Evolutionary conservation across 2,888 invertebrate genomes (phyloP), one percentile per base, ranked within the genome.

Genomic region (Drosophila leonis): DNA sequence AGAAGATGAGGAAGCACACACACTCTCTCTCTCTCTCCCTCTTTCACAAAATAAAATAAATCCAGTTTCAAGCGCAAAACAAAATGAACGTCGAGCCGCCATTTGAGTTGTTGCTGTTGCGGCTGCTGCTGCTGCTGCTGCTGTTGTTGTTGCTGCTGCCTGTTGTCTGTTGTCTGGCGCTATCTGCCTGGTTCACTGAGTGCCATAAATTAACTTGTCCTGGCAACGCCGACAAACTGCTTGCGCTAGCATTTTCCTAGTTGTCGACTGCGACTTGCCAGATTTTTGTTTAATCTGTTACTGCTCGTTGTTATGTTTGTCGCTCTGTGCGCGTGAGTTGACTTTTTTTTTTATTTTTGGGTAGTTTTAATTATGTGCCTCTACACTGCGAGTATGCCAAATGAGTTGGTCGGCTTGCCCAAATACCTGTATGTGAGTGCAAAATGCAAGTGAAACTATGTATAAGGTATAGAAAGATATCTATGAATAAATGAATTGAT

Each of bases 121-220:
- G 4, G 51, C 12, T 35, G 68, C 54, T 73, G 72, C 51, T 66
- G 69, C 52, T 70, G 57, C 41, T 59, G 51, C 10, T 56, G 52
- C 2, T 49, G 33, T 51, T 49, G 37, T 12, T 65, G 46, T 4
- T 27, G 71, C 57, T 68, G 69, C 51, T 70, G 57, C 20, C 55
- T 59, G 51, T 20, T 57, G 52, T 18, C 15, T 49, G 35, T 66
- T 52, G 41, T 20, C 64, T 52, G 55, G 69, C 69, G 78, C 75
- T 78, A 83, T 83, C 88, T 83, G 83, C 72, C 75, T 86, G 86
- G 75, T 79, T 85, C 83, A 77, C 65, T 89, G 82, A 74, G 80
- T 87, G 86, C 89, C 85, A 86, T 86, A 89, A 86, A 86, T 86
- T 86, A 86, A 87, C 80, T 89, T 84, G 84, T 77, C 84, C 74